These are phyloP conservation scores for Megalurothrips usitatus DNA, from an alignment of 2,888 invertebrate genomes.

Conservation along the genomic window DNA sequence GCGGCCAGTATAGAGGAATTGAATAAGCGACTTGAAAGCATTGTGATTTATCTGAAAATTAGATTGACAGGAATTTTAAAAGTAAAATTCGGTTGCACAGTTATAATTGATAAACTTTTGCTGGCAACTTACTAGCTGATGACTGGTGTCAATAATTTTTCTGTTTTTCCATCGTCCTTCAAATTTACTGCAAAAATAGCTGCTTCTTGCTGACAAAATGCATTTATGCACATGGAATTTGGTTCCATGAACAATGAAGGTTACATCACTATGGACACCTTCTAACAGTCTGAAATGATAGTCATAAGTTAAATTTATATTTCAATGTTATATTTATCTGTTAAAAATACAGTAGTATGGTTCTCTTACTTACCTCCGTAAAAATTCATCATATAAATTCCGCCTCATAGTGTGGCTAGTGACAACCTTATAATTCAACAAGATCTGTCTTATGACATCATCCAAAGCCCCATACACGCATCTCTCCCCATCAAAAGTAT, in stretches of 20 bases:
- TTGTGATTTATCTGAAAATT: conserved; percentile 44
- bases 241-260: conserved; percentile 46
- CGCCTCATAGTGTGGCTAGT: conserved; percentile 47
- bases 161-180: conserved; percentile 46
- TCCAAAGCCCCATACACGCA: conserved; percentile 52
- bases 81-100: background rate
- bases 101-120: background rate
- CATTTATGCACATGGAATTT: conserved; percentile 47
- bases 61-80: background rate
- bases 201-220: conserved; percentile 46
- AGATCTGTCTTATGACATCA: conserved; percentile 47
- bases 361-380: conserved; percentile 41
- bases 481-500: conserved; percentile 53
- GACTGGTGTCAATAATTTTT: conserved; percentile 43
- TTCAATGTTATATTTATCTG: background rate
- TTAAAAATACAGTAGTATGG: too few species aligned
- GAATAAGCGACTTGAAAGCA: conserved; percentile 46
- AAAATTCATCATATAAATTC: conserved; percentile 50
- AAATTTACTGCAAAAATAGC: conserved; percentile 47
- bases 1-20: conserved; percentile 49
- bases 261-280: conserved; percentile 46
- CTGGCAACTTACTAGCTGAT: conserved; percentile 39
- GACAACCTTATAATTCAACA: conserved; percentile 48
- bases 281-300: conserved; percentile 37
- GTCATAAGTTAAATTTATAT: background rate